Evolutionary conservation across 2,888 invertebrate genomes (phyloP).

Genomic region (Hesperia comma): DNA sequence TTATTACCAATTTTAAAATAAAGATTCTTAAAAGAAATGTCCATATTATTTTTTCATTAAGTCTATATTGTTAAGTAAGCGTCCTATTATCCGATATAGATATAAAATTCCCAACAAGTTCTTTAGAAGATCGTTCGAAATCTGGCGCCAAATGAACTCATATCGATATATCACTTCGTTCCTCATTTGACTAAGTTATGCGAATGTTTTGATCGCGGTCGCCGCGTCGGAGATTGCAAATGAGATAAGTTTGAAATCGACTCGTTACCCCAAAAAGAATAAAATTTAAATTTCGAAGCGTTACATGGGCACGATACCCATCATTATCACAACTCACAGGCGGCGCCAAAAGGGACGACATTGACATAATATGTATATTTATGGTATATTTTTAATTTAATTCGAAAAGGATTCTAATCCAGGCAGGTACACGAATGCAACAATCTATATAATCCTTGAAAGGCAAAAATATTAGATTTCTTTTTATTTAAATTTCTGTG

Average conservation of each 20-base stretch:
- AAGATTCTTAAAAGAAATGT: too few species aligned
- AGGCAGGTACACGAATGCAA: too few species aligned
- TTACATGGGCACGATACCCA: slow-evolving; percentile 1
- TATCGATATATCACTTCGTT: slow-evolving; percentile 39
- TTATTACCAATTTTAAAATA: too few species aligned
- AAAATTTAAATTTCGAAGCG: background rate
- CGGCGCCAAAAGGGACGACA: slow-evolving; percentile 15
- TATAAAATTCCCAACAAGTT: slow-evolving; percentile 4
- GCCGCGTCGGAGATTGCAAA: slow-evolving; percentile 17
- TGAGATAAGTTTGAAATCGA: slow-evolving; percentile 28
- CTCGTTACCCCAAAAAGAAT: slow-evolving; percentile 14
- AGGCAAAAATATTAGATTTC: too few species aligned
- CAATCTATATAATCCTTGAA: too few species aligned
- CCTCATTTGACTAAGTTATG: slow-evolving; percentile 41
- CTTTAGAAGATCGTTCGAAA: slow-evolving; percentile 26
- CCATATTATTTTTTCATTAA: too few species aligned
- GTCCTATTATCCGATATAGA: too few species aligned
- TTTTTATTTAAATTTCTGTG: too few species aligned
- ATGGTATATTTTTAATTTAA: too few species aligned
- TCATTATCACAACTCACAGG: slow-evolving; percentile 15
- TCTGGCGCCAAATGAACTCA: slow-evolving; percentile 38
- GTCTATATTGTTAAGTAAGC: too few species aligned
- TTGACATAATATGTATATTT: too few species aligned
- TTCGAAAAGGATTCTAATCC: too few species aligned
- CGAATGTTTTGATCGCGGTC: slow-evolving; percentile 24